Conservation (phyloP, 2,113 vertebrate species). For the Cranoglanis bouderius region DNA sequence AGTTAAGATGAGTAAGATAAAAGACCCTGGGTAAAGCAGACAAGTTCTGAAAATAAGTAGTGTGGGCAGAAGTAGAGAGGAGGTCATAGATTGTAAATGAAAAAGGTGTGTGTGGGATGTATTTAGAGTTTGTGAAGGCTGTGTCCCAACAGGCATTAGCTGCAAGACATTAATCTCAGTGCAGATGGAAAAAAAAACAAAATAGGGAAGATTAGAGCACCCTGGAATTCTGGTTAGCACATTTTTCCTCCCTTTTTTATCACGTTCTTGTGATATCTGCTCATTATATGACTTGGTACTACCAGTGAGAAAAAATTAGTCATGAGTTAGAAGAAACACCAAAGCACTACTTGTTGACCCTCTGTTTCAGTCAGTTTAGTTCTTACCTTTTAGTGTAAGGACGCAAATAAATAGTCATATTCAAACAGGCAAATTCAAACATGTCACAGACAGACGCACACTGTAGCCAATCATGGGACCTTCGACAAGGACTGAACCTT, state of each 20-base stretch:
- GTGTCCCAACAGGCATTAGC: slow-evolving; percentile 46
- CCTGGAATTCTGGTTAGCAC: not conserved
- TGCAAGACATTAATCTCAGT: slow-evolving; percentile 50
- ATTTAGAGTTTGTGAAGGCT: slow-evolving; percentile 2
- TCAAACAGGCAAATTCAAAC: not conserved
- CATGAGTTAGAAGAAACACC: not conserved
- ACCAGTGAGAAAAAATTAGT: not conserved
- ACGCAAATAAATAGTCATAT: not conserved
- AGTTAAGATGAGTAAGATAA: not conserved
- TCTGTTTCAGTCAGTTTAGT: not conserved
- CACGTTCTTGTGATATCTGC: not conserved
- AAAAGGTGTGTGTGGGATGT: slow-evolving; percentile 9
- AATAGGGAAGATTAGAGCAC: slow-evolving; percentile 53
- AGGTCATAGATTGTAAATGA: not conserved
- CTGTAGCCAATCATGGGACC: not conserved
- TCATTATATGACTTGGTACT: not conserved
- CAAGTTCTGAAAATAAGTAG: not conserved
- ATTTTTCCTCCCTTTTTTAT: slow-evolving; percentile 7
- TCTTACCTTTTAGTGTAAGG: not conserved
- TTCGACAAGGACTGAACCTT: not conserved
- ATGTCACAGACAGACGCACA: not conserved
- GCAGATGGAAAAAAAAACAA: slow-evolving; percentile 1
- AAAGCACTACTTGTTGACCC: not conserved
- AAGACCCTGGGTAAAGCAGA: not conserved
- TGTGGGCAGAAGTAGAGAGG: not conserved